phyloP scores from a whole-genome alignment of 2,797 vertebrate species.

The Platalea minor region DNA sequence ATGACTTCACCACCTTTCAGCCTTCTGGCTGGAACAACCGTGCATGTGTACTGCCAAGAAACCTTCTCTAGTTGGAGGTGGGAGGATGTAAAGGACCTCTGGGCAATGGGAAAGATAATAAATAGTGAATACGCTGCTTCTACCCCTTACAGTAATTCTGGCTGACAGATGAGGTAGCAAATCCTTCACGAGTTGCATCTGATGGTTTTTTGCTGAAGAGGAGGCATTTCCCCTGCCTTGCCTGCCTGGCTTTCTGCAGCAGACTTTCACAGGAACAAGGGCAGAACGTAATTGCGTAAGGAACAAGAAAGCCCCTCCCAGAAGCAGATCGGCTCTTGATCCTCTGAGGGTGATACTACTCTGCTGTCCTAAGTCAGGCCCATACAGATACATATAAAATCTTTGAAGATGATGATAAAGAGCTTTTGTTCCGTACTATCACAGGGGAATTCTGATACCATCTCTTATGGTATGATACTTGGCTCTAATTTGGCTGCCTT shows the following conservation, averaged over 20 bases:
- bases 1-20: background rate
- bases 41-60: background rate
- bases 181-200: background rate
- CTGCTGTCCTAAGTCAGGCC: background rate
- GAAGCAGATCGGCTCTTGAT: background rate
- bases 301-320: background rate
- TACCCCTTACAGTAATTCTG: background rate
- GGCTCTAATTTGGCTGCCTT: background rate
- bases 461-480: background rate
- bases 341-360: background rate
- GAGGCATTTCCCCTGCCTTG: background rate
- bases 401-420: background rate
- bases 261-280: background rate
- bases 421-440: background rate
- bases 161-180: background rate
- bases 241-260: background rate
- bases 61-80: background rate
- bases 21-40: background rate
- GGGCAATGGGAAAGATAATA: background rate
- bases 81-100: background rate
- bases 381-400: background rate
- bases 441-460: background rate
- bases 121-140: background rate
- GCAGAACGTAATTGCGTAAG: background rate
- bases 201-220: background rate